A percentile compares a stretch with the other conserved stretches of the same genome.
Conservation (phyloP, 2,113 vertebrate genomes). For the Saimiri boliviensis region DNA sequence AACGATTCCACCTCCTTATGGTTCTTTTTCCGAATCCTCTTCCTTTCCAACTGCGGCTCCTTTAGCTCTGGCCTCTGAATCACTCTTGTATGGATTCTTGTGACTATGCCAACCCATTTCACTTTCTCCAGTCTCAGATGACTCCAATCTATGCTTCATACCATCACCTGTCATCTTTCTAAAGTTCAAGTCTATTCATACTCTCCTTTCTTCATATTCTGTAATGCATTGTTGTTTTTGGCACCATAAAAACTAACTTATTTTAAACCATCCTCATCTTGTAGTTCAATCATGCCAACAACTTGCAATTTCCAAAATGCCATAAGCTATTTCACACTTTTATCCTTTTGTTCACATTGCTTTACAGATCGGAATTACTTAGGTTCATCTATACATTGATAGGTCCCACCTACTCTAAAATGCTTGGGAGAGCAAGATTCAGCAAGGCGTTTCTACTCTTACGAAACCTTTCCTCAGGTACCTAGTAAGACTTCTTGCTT, state of each 20-base stretch:
- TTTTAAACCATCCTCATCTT: background rate
- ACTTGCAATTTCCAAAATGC: background rate
- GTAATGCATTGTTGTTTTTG: background rate
- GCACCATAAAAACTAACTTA: background rate
- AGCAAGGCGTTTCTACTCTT: background rate
- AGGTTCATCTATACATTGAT: background rate
- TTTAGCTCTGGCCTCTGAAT: background rate
- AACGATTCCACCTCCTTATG: background rate
- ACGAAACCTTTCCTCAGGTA: background rate
- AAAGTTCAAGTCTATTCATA: background rate
- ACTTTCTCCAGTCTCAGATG: background rate
- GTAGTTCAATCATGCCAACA: background rate
- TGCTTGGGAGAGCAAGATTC: background rate
- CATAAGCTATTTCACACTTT: background rate
- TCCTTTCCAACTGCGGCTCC: background rate
- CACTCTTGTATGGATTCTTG: background rate
- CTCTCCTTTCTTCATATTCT: background rate
- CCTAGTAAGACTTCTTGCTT: background rate
- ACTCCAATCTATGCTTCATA: background rate
- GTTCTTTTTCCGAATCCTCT: background rate
- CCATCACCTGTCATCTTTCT: background rate
- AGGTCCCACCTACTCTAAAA: background rate
- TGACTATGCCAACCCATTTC: no score
- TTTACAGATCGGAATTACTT: background rate
- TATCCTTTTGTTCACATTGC: background rate